Conservation (phyloP, 2,113 vertebrate species). For the Trogon melanurus region DNA sequence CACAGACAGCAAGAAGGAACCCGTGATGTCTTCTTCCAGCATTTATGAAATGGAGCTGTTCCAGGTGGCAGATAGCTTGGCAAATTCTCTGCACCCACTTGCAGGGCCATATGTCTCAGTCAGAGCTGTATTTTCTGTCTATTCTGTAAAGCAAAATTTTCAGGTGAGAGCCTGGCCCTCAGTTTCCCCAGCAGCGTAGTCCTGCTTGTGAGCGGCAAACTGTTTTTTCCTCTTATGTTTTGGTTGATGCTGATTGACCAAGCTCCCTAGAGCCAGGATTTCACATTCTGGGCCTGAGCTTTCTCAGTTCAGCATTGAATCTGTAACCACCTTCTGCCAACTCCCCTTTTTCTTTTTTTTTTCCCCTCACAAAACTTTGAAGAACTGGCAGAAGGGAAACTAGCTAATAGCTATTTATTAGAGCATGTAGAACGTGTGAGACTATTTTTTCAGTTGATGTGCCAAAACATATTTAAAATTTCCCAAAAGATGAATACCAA, state of each 20-base stretch:
- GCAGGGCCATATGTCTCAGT: not conserved
- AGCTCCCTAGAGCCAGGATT: not conserved
- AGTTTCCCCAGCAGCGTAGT: not conserved
- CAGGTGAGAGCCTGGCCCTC: not conserved
- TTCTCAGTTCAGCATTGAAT: not conserved
- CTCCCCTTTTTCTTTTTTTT: not conserved
- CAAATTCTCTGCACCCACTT: conserved; percentile 45
- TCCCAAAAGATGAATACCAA: not conserved
- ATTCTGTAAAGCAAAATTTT: not conserved
- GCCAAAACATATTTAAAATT: not conserved
- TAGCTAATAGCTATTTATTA: not conserved
- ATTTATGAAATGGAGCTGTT: not conserved
- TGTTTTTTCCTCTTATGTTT: not conserved
- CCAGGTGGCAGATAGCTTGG: conserved; percentile 48
- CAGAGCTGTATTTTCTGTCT: conserved; percentile 12
- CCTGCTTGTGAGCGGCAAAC: not conserved
- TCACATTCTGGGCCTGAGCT: not conserved
- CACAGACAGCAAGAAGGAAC: not conserved
- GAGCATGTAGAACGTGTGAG: not conserved
- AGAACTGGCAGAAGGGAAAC: not conserved
- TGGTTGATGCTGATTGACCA: not conserved
- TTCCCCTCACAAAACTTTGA: not conserved
- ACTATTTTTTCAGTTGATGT: not conserved
- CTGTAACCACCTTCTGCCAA: not conserved
- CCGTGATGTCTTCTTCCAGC: not conserved